Base-by-base conservation (phyloP, 2,113 vertebrate genomes). In the sheep (Ovis aries) region DNA sequence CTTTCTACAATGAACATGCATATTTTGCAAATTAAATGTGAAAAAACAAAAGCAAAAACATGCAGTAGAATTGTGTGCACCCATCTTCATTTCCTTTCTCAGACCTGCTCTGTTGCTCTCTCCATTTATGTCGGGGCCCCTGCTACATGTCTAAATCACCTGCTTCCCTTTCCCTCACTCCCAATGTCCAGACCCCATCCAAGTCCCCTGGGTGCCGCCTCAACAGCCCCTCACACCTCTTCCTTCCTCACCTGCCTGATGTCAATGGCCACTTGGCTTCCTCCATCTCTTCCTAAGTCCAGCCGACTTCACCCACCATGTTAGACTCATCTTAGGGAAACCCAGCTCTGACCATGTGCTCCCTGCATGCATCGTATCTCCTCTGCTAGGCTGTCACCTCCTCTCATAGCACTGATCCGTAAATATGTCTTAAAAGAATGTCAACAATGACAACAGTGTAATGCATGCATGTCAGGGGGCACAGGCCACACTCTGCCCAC, bases 331-430 rank as follows among this genome's bases (percentile, higher is more conserved):
- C 82, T 6, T 11, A 40, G 25, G n/a, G 55, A 11, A 85, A 11
- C 25, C 23, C 25, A 43, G 83, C 36, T 31, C 55, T 43, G 36
- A 40, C 3, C 15, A 0, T 7, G 15, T 10, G 12, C 36, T 55
- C 15, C 9, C 3, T 6, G 15, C 14, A 3, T 3, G 36, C 2
- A 17, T 3, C 2, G 0, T 4, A 12, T 43, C 53, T 85, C 82
- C 53, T 59, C 83, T 59, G 55, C 25, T 19, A 19, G 53, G 11
- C 33, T 29, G 53, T 29, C n/a, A 57, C 36, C 15, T 6, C 3
- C 55, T 43, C 53, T 43, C 53, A 19, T 3, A 43, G 13, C 82
- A 84, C n/a, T 53, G 7, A 59, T 59, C 25, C 31, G 17, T 57
- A 11, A 59, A 85, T 59, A 85, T 29, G 27, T 43, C 53, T 59